phyloP scores from a whole-genome alignment of 92 coral and sea anemone species.

The Plumapathes pennacea region DNA sequence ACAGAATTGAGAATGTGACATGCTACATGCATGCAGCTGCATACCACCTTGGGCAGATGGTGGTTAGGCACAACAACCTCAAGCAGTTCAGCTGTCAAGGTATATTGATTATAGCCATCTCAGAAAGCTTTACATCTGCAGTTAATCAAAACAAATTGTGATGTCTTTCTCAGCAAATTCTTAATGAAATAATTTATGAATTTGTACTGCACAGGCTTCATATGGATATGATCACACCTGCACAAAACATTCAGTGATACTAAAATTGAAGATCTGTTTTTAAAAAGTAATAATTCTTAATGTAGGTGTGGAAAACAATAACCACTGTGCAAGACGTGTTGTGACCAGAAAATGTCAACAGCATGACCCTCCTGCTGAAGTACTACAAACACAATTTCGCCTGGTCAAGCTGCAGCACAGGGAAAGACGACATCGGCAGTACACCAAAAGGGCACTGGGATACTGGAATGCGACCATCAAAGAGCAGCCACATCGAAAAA shows the following conservation, averaged over 20 bases:
- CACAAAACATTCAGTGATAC: no score
- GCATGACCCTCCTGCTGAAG: conserved; percentile 27
- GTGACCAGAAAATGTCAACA: conserved; percentile 15
- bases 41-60: conserved; percentile 10
- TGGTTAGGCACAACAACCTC: background rate
- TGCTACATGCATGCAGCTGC: conserved; percentile 10
- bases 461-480: conserved; percentile 8
- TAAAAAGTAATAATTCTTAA: background rate
- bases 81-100: conserved; percentile 23
- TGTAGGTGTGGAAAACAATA: conserved; percentile 4
- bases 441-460: conserved; percentile 2
- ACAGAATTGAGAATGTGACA: background rate
- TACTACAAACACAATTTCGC: conserved; percentile 5
- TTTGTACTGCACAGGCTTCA: no score
- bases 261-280: no score
- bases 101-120: background rate
- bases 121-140: background rate
- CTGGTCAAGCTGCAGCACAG: conserved; percentile 13
- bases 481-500: conserved; percentile 8
- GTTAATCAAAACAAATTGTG: no score
- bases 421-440: background rate
- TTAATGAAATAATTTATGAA: no score
- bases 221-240: no score
- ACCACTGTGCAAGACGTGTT: conserved; percentile 9
- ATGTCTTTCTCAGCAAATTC: no score